A percentile compares a stretch with the other conserved stretches of the same genome.
phyloP scores from a whole-genome alignment of 2,113 vertebrate genomes.

The Lipophrys pholis region DNA sequence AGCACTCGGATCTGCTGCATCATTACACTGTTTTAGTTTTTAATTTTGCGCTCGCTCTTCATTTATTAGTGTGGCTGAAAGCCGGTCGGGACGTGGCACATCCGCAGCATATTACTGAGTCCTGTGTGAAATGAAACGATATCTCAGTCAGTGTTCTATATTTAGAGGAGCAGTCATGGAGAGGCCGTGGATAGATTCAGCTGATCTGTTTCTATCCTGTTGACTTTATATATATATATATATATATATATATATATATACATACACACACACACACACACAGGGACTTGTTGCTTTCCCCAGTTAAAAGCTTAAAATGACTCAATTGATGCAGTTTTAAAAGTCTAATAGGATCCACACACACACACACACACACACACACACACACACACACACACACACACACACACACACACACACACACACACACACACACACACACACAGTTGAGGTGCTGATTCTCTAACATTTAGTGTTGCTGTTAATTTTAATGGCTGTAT shows the following conservation, averaged over 20 bases:
- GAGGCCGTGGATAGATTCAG: conserved; percentile 7
- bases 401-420: too few species aligned
- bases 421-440: neutral
- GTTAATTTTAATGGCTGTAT: conserved; percentile 7
- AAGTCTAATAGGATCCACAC: conserved; percentile 2
- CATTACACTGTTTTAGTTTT: neutral
- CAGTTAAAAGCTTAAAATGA: too few species aligned
- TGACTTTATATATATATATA: too few species aligned
- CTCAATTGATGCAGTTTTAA: neutral
- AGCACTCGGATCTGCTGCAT: too few species aligned
- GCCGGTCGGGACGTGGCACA: conserved; percentile 14
- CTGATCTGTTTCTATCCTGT: neutral
- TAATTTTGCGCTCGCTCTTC: neutral
- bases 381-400: too few species aligned
- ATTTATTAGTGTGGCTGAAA: too few species aligned
- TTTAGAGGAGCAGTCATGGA: conserved; percentile 58
- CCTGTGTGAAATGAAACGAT: conserved; percentile 59
- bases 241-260: too few species aligned
- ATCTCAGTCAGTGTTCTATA: conserved; percentile 52
- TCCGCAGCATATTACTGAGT: conserved; percentile 38
- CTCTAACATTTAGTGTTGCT: neutral
- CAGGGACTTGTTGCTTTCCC: neutral
- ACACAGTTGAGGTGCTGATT: neutral
- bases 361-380: too few species aligned
- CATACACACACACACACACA: too few species aligned